phyloP scores from a whole-genome alignment of 2,113 vertebrate species.

The Paradisaea rubra region DNA sequence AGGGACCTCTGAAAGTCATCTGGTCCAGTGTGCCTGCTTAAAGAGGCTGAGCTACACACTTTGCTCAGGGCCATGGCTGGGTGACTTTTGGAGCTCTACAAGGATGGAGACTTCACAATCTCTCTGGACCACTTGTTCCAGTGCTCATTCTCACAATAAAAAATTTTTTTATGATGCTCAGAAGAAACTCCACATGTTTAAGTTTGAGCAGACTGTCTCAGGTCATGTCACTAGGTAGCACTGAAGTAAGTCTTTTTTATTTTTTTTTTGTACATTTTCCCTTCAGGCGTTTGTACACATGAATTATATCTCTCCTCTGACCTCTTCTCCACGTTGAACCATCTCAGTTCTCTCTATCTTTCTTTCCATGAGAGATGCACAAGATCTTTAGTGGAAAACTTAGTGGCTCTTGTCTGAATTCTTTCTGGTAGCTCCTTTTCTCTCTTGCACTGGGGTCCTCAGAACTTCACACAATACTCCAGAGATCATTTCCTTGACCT shows the following conservation, averaged over 20 bases:
- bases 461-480: background rate
- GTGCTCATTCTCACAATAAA: background rate
- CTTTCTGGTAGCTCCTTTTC: background rate
- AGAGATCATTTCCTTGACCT: background rate
- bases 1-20: background rate
- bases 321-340: background rate
- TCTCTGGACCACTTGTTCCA: background rate
- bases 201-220: background rate
- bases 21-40: background rate
- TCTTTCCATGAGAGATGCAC: background rate
- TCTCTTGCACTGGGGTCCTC: background rate
- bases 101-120: background rate
- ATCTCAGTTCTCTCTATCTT: background rate
- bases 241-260: background rate
- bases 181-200: background rate
- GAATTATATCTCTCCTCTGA: background rate
- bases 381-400: background rate
- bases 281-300: background rate
- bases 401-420: background rate
- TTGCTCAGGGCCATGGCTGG: background rate
- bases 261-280: background rate
- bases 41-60: background rate
- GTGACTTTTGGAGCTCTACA: background rate
- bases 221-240: background rate
- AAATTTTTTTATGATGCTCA: background rate